Evolutionary conservation across 2,113 vertebrate genomes (phyloP).

Genomic region (Pseudopipra pipra): DNA sequence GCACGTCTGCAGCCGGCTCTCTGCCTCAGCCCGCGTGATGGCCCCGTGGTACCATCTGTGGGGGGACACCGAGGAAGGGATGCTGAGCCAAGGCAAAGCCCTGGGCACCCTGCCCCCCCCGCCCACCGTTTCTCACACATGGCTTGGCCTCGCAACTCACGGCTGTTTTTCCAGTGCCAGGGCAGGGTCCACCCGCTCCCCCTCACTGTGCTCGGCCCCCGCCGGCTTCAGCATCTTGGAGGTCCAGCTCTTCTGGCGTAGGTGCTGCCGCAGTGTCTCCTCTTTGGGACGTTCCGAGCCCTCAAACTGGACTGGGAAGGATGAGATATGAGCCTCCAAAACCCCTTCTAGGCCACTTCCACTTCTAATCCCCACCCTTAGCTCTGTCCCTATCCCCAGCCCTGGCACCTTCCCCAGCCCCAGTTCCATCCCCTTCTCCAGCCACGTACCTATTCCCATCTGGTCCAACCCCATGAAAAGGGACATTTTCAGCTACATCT

Average conservation of each 20-base stretch:
- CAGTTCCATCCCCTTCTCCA: neutral
- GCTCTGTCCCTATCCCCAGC: neutral
- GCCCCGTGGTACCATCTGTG: slow-evolving; percentile 93
- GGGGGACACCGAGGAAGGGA: no score
- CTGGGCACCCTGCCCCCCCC: fast-evolving
- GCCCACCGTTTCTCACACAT: fast-evolving
- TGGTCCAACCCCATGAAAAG: neutral
- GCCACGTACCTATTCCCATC: neutral
- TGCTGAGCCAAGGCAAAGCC: neutral
- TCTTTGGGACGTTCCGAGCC: slow-evolving; percentile 82
- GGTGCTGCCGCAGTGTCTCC: slow-evolving; percentile 73
- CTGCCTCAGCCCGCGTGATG: slow-evolving; percentile 90
- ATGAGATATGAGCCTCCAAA: neutral
- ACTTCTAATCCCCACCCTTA: neutral
- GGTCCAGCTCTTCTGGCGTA: slow-evolving; percentile 90
- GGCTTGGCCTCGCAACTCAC: slow-evolving; percentile 54
- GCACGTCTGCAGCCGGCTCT: slow-evolving; percentile 89
- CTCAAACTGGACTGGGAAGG: slow-evolving; percentile 88
- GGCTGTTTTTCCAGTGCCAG: slow-evolving; percentile 91
- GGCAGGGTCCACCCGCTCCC: slow-evolving; percentile 83
- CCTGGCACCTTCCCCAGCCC: neutral
- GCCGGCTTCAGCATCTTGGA: slow-evolving; percentile 80
- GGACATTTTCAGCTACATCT: neutral
- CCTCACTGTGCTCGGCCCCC: slow-evolving; percentile 62
- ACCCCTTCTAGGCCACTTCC: neutral